Conservation (phyloP, 1,140 invertebrate species). For the Sycophila sp. region DNA sequence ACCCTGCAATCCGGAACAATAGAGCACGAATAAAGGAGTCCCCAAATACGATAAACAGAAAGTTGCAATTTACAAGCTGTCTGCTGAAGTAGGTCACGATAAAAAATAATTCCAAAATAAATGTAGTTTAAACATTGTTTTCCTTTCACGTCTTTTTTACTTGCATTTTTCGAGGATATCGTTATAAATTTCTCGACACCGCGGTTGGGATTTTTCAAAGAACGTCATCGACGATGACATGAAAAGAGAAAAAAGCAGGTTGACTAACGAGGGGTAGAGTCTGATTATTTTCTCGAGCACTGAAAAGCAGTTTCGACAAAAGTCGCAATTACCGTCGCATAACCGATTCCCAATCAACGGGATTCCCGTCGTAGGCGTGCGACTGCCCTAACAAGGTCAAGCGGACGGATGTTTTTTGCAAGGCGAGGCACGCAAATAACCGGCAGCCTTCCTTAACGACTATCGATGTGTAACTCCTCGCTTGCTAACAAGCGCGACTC, state of each 20-base stretch:
- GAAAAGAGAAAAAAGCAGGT: neutral
- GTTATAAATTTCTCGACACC: too few species aligned
- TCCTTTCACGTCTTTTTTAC: too few species aligned
- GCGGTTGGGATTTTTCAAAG: too few species aligned
- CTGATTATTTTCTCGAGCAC: neutral
- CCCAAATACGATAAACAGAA: too few species aligned
- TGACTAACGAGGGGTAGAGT: neutral
- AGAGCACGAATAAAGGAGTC: too few species aligned
- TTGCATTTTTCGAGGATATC: too few species aligned
- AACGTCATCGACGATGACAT: neutral
- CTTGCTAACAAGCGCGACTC: constrained; percentile 7
- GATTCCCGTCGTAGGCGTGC: neutral
- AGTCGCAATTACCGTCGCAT: constrained; percentile 7
- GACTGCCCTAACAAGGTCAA: neutral
- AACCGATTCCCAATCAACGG: neutral
- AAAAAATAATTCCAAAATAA: too few species aligned
- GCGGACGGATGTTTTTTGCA: neutral
- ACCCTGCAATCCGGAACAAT: too few species aligned
- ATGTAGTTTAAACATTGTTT: too few species aligned
- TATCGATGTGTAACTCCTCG: neutral
- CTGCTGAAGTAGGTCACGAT: too few species aligned
- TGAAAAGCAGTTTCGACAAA: neutral
- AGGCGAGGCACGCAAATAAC: neutral
- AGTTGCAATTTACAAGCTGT: too few species aligned
- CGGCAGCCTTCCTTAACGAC: neutral